phyloP scores from a whole-genome alignment of 2,797 vertebrate species.

The Sarcophilus harrisii region DNA sequence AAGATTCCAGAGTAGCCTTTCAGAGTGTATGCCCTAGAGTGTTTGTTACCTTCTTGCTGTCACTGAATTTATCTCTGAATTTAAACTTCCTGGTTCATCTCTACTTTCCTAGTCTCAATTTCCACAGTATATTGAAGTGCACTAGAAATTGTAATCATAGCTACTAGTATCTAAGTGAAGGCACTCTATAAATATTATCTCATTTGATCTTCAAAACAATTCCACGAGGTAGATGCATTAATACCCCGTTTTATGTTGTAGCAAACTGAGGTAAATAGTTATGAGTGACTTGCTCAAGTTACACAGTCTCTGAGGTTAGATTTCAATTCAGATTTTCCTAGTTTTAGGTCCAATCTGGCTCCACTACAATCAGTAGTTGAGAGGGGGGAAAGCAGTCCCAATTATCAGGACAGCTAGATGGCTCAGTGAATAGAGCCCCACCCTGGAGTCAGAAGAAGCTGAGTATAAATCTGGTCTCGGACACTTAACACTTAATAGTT shows the following conservation, averaged over 20 bases:
- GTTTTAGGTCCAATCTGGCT: neutral
- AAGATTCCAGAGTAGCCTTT: neutral
- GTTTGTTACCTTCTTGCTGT: neutral
- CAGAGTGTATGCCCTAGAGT: neutral
- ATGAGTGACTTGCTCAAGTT: neutral
- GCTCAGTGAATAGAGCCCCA: too few relatives aligned
- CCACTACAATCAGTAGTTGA: neutral
- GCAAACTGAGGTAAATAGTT: neutral
- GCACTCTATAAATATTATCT: neutral
- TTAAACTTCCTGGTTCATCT: neutral
- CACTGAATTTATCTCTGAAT: neutral
- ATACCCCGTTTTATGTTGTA: neutral
- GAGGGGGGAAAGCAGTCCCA: neutral
- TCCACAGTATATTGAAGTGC: constrained; percentile 25
- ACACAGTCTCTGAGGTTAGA: neutral
- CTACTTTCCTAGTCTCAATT: constrained; percentile 40
- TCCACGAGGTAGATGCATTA: neutral
- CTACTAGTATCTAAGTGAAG: neutral
- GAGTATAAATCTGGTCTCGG: too few relatives aligned
- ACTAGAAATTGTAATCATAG: neutral
- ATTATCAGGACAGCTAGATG: neutral
- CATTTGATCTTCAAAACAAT: neutral
- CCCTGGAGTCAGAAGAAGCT: too few relatives aligned
- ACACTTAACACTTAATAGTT: too few relatives aligned
- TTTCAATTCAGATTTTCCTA: neutral